Conservation (phyloP, 2,113 vertebrate species). For the Muscicapa adusta region DNA sequence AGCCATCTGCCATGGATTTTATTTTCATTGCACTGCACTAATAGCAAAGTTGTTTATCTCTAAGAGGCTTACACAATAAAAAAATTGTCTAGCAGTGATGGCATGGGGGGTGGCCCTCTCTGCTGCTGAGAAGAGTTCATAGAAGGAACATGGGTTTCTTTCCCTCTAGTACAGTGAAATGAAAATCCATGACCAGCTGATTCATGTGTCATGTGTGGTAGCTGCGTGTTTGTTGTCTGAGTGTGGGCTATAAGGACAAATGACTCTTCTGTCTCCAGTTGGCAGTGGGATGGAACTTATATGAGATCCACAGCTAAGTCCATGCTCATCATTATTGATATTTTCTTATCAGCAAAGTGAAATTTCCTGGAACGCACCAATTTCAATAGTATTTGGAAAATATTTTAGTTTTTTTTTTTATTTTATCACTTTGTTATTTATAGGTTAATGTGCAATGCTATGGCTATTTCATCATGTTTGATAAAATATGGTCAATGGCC, state of each 20-base stretch:
- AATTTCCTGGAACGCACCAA: not conserved
- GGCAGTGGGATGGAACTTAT: not conserved
- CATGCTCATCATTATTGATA: not conserved
- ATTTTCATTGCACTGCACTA: slow-evolving; percentile 12
- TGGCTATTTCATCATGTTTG: accelerated
- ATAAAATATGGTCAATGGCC: not conserved
- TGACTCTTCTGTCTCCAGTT: not conserved
- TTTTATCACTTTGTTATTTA: not conserved
- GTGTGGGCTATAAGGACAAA: not conserved
- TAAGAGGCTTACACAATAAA: not conserved
- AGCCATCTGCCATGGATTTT: slow-evolving; percentile 42
- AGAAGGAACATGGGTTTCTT: not conserved
- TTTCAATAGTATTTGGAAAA: not conserved
- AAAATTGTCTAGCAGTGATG: not conserved
- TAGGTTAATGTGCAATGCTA: not conserved
- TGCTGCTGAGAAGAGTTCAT: not conserved
- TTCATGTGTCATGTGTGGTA: not conserved
- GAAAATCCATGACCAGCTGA: not conserved
- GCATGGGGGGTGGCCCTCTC: not conserved
- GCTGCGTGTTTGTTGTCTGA: not conserved
- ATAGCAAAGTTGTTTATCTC: slow-evolving; percentile 5
- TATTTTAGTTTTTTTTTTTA: not conserved
- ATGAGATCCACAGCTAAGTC: not conserved
- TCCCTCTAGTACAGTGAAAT: not conserved
- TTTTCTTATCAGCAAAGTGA: not conserved